Evolutionary conservation across 2,113 vertebrate genomes (phyloP).

Genomic region (Cavia aperea): DNA sequence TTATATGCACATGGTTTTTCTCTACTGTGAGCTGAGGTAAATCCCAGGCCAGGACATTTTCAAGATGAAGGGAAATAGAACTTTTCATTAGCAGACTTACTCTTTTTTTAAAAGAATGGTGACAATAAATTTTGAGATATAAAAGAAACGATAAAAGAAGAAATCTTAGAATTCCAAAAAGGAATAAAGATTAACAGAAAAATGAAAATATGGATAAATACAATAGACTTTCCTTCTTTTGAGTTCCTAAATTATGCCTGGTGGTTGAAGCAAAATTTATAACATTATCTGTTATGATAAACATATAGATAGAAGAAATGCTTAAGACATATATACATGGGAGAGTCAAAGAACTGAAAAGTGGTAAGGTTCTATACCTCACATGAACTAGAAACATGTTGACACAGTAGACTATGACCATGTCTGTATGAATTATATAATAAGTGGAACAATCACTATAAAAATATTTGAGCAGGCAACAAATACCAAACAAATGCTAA

Average conservation of each 20-base stretch:
- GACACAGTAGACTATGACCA: not conserved
- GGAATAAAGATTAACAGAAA: not conserved
- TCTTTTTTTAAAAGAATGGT: not conserved
- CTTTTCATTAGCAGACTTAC: not conserved
- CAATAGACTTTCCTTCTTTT: not conserved
- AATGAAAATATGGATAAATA: not conserved
- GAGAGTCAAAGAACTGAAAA: not conserved
- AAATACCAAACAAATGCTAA: not conserved
- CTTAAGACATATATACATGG: not conserved
- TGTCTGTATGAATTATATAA: not conserved
- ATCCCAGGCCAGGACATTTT: not conserved
- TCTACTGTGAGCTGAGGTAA: no score
- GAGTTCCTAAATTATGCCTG: not conserved
- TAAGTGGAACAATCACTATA: not conserved
- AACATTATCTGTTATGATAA: not conserved
- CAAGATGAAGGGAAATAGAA: not conserved
- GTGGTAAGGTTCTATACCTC: not conserved
- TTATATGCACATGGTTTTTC: no score
- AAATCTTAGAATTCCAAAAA: not conserved
- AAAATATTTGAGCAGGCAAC: not conserved
- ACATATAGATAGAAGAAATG: not conserved
- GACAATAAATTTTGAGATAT: not conserved
- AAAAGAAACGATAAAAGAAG: not conserved
- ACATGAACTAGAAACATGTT: not conserved
- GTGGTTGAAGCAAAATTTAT: not conserved